phyloP scores from a whole-genome alignment of 2,797 vertebrate species.

The Bradypus variegatus region DNA sequence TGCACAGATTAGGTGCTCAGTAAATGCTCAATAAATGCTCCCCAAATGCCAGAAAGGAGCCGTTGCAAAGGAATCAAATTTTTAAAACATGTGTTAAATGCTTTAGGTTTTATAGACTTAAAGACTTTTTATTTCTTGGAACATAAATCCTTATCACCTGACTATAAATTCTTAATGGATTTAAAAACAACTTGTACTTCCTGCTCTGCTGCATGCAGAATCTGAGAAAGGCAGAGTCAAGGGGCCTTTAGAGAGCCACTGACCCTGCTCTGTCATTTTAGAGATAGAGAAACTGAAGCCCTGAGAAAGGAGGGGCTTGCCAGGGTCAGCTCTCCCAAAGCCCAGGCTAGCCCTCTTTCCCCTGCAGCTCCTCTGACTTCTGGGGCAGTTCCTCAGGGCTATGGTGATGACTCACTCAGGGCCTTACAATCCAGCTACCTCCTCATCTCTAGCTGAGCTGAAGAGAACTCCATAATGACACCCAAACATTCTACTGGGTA shows the following conservation, averaged over 20 bases:
- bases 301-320: neutral
- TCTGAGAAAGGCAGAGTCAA: slow-evolving; percentile 41
- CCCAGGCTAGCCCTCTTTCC: neutral
- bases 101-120: slow-evolving; percentile 53
- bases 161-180: slow-evolving; percentile 62
- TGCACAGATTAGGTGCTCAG: neutral
- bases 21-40: neutral
- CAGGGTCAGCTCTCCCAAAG: neutral
- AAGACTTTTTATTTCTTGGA: slow-evolving; percentile 48
- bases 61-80: neutral
- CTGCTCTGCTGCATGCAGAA: slow-evolving; percentile 54
- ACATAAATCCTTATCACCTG: slow-evolving; percentile 60
- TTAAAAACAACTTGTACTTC: slow-evolving; percentile 59
- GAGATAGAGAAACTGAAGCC: slow-evolving; percentile 15
- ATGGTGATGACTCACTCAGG: neutral
- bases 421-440: neutral
- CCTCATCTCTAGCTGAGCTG: neutral
- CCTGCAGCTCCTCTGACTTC: neutral
- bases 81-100: slow-evolving; percentile 27
- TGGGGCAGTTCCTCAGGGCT: neutral
- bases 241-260: slow-evolving; percentile 26
- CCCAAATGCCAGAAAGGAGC: neutral
- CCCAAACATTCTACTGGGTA: neutral
- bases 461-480: neutral
- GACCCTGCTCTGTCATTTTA: slow-evolving; percentile 18